Evolutionary conservation across 2,113 vertebrate genomes (phyloP), one percentile per base, ranked within the genome.

Genomic region (Gallinago media): DNA sequence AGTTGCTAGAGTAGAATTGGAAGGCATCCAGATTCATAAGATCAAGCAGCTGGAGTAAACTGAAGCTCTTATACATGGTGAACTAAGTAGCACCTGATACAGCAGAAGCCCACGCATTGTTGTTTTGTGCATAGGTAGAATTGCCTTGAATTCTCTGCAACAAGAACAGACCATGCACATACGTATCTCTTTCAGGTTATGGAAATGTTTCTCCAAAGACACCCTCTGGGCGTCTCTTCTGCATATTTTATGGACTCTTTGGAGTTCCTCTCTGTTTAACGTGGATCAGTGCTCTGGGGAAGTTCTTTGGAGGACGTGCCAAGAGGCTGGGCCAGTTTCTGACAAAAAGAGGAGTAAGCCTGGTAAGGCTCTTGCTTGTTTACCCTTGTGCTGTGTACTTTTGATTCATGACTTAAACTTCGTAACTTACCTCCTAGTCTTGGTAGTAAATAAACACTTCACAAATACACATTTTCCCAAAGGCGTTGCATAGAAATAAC

Each of bases 181-280:
- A 16, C 55, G 75, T 58, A 49, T 82, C 68, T 95, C 75, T 77
- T 96, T 65, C 83, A 99, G 99, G 99, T 70, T 99, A 99, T 73
- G 99, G 99, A 84, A 99, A 99, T 80, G 99, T 99, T 88, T 98
- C 99, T 56, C 99, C 99, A 6, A 99, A 99, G 98, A 99, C 99
- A 3, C 91, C 99, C 1, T 90, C 98, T 5, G 99, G 99, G 27
- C 98, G 99, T 44, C 98, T 99, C 31, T 99, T 99, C 96, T 99
- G 99, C 96, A 99, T 99, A 97, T 99, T 99, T 97, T 99, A 99
- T 15, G 99, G 99, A 19, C 99, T 99, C 36, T 99, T 99, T 46
- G 99, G 99, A 49, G 99, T 99, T 38, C 99, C 99, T 0, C 97
- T 99, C 62, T 99, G 99, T 94, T 98, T 99, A 82, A 99, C 99